Conservation (phyloP, 2,113 vertebrate species). For the Lepisosteus oculatus region DNA sequence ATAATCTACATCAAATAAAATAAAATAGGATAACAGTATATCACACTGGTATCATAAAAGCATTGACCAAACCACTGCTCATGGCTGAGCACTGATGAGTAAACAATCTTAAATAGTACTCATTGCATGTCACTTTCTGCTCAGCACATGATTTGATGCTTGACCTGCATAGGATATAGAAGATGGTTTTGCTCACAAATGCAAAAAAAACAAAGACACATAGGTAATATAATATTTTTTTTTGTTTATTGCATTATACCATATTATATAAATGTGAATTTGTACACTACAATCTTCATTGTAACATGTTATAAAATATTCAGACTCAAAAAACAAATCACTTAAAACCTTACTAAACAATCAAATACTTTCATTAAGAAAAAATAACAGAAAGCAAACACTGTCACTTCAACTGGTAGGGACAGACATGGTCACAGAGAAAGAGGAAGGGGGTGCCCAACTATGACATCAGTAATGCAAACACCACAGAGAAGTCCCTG, state of each 20-base stretch:
- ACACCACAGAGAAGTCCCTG: too few relatives aligned
- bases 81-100: too few relatives aligned
- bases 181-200: background rate
- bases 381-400: slow-evolving; percentile 37
- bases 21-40: too few relatives aligned
- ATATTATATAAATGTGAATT: slow-evolving; percentile 76
- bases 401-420: slow-evolving; percentile 29
- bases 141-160: too few relatives aligned
- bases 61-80: too few relatives aligned
- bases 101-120: too few relatives aligned
- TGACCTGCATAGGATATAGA: too few relatives aligned
- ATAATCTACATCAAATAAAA: too few relatives aligned
- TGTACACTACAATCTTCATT: slow-evolving; percentile 81
- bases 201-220: background rate
- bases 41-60: too few relatives aligned
- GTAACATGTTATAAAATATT: slow-evolving; percentile 79
- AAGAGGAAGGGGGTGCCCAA: slow-evolving; percentile 8
- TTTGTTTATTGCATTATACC: slow-evolving; percentile 78
- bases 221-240: slow-evolving; percentile 48
- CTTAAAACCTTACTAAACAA: slow-evolving; percentile 77
- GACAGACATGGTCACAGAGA: slow-evolving; percentile 33
- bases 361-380: slow-evolving; percentile 57
- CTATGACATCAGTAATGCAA: too few relatives aligned
- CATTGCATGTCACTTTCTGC: too few relatives aligned
- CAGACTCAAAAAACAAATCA: slow-evolving; percentile 71